A percentile compares a stretch with the other conserved stretches of the same genome.
phyloP scores from a whole-genome alignment of 2,888 invertebrate genomes.

The Cremastinae sp. region DNA sequence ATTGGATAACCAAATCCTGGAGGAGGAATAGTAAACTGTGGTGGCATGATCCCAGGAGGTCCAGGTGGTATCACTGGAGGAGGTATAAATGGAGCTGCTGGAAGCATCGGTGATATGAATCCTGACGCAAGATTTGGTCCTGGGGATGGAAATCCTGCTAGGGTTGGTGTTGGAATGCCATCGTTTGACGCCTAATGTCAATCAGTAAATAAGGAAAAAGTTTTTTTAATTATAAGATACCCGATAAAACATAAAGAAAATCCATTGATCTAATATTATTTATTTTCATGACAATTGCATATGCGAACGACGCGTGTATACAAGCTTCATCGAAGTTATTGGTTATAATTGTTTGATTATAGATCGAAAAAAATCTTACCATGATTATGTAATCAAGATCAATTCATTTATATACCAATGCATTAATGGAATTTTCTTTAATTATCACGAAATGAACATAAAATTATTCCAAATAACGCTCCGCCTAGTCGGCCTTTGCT shows the following conservation, averaged over 20 bases:
- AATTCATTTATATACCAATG: neutral
- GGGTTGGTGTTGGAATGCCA: slow-evolving; percentile 74
- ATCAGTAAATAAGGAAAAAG: neutral
- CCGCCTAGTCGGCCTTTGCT: too few relatives aligned
- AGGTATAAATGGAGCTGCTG: slow-evolving; percentile 75
- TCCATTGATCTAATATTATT: too few relatives aligned
- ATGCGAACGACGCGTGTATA: too few relatives aligned
- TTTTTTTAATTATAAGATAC: neutral
- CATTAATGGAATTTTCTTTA: too few relatives aligned
- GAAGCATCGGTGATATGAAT: slow-evolving; percentile 75
- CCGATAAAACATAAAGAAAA: too few relatives aligned
- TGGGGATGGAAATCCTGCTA: slow-evolving; percentile 75
- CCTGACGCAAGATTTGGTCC: slow-evolving; percentile 73
- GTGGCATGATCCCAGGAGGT: slow-evolving; percentile 82
- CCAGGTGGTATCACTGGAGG: slow-evolving; percentile 77
- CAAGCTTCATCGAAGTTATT: too few relatives aligned
- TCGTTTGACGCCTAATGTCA: slow-evolving; percentile 74
- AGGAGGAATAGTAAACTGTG: slow-evolving; percentile 90
- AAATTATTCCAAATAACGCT: too few relatives aligned
- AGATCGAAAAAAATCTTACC: too few relatives aligned
- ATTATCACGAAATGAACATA: too few relatives aligned
- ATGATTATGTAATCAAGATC: neutral
- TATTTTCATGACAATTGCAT: too few relatives aligned
- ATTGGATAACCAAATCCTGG: slow-evolving; percentile 85
- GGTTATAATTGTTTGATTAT: too few relatives aligned